phyloP scores from a whole-genome alignment of 2,888 invertebrate genomes.

The Ormyrus labotus region DNA sequence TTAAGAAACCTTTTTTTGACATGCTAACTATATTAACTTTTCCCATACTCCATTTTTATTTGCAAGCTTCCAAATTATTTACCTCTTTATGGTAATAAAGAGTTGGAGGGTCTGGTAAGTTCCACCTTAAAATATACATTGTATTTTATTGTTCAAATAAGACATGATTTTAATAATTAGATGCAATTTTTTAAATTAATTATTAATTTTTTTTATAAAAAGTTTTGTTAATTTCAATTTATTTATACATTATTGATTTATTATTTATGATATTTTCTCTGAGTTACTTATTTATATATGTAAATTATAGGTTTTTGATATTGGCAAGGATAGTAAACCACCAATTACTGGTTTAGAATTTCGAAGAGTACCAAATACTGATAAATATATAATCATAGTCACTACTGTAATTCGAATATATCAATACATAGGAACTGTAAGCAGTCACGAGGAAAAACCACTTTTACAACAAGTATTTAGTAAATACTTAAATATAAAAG shows the following conservation, averaged over 20 bases:
- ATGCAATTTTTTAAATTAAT: not conserved
- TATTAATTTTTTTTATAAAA: slow-evolving; percentile 38
- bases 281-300: slow-evolving; percentile 40
- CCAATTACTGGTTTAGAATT: slow-evolving; percentile 93
- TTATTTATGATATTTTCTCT: not conserved
- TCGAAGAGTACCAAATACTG: slow-evolving; percentile 83
- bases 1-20: not conserved
- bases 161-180: not conserved
- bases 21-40: slow-evolving; percentile 14
- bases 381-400: slow-evolving; percentile 88
- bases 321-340: slow-evolving; percentile 86
- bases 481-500: slow-evolving; percentile 84
- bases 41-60: slow-evolving; percentile 56
- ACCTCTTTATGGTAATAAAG: slow-evolving; percentile 84
- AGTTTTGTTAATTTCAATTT: slow-evolving; percentile 49
- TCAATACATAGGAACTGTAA: slow-evolving; percentile 87
- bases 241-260: slow-evolving; percentile 36
- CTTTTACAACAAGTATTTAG: slow-evolving; percentile 88
- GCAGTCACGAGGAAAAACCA: slow-evolving; percentile 86
- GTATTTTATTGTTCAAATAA: slow-evolving; percentile 8
- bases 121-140: slow-evolving; percentile 42
- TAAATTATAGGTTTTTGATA: slow-evolving; percentile 86
- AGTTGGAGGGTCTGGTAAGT: slow-evolving; percentile 86
- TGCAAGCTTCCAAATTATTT: slow-evolving; percentile 85
- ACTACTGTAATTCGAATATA: slow-evolving; percentile 91